Evolutionary conservation across 35 echinoderm and acorn worm genomes (phyloP).

Genomic region (Lytechinus variegatus): DNA sequence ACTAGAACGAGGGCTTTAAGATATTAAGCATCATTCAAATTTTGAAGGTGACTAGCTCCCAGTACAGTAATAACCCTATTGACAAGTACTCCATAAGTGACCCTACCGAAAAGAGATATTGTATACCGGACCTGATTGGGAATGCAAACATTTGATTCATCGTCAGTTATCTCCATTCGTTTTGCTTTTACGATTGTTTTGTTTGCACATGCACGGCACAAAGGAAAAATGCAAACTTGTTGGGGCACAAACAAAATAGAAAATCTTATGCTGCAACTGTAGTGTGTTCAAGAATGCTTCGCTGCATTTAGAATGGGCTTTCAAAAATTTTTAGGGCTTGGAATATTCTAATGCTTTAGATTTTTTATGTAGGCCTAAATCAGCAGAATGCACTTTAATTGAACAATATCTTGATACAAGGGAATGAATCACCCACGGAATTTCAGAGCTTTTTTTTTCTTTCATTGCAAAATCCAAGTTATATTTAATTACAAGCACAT

Average conservation of each 20-base stretch:
- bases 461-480: no score
- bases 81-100: neutral
- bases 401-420: no score
- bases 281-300: neutral
- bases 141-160: conserved; percentile 45
- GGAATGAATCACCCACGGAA: no score
- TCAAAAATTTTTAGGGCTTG: neutral
- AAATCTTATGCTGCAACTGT: neutral
- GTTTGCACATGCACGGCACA: conserved; percentile 33
- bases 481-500: no score
- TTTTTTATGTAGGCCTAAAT: no score
- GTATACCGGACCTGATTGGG: neutral
- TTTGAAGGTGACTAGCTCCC: neutral
- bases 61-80: neutral
- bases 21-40: neutral
- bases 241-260: neutral
- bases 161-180: conserved; percentile 19
- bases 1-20: neutral
- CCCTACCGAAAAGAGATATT: neutral
- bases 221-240: conserved; percentile 29
- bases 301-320: neutral
- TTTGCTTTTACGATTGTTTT: conserved; percentile 25
- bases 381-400: no score
- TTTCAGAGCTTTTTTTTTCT: no score
- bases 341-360: neutral